phyloP scores from a whole-genome alignment of 2,888 invertebrate genomes.

The Heliconius sara region DNA sequence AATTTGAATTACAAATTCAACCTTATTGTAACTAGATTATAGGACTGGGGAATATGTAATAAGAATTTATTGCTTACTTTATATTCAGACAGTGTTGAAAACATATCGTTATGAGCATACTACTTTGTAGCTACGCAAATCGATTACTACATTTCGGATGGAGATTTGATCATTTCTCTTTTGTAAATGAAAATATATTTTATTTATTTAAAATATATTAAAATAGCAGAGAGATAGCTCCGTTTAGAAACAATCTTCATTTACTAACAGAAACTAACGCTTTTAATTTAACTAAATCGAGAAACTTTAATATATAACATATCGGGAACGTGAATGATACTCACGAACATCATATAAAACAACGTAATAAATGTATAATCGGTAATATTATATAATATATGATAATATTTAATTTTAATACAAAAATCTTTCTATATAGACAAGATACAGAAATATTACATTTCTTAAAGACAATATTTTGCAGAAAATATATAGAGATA shows the following conservation, averaged over 20 bases:
- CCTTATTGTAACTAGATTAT: conserved; percentile 19
- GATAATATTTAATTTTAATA: neutral
- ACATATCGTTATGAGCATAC: conserved; percentile 16
- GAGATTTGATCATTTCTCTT: neutral
- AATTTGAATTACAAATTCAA: conserved; percentile 22
- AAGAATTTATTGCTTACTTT: conserved; percentile 23
- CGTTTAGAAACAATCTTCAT: too few relatives aligned
- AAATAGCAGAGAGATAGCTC: too few relatives aligned
- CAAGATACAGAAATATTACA: neutral
- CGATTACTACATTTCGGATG: neutral
- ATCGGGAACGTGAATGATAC: too few relatives aligned
- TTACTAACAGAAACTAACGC: too few relatives aligned
- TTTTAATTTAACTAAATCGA: too few relatives aligned
- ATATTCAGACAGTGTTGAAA: conserved; percentile 16
- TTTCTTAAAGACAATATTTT: neutral
- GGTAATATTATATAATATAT: too few relatives aligned
- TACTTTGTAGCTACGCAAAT: conserved; percentile 1
- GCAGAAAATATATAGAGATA: conserved; percentile 8
- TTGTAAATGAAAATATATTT: neutral
- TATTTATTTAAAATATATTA: neutral
- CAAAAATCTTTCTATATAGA: neutral
- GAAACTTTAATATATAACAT: too few relatives aligned
- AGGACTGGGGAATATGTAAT: conserved; percentile 12
- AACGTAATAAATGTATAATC: too few relatives aligned
- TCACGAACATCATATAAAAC: too few relatives aligned